Evolutionary conservation across 2,113 vertebrate species (phyloP).

Genomic region (Rallus limicola): DNA sequence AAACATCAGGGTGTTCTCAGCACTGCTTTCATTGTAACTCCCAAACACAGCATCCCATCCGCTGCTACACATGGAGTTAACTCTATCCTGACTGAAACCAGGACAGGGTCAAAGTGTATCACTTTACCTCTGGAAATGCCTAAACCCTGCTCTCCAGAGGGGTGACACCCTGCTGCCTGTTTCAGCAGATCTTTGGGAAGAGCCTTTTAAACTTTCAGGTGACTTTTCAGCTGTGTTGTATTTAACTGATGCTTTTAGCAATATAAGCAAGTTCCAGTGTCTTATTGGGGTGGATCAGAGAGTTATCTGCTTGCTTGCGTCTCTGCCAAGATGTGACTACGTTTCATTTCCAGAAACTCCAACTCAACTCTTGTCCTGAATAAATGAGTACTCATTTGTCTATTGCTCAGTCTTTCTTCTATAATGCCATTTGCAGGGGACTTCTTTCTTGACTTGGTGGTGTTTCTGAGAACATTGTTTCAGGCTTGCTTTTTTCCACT

Average conservation of each 20-base stretch:
- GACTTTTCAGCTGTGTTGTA: background rate
- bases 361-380: background rate
- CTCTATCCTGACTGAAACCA: too few species aligned
- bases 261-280: background rate
- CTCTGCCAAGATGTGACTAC: constrained; percentile 26
- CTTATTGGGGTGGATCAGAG: background rate
- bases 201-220: background rate
- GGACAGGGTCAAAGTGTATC: background rate
- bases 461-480: background rate
- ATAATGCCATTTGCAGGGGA: background rate
- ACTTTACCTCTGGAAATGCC: background rate
- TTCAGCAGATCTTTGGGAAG: background rate
- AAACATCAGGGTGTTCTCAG: too few species aligned
- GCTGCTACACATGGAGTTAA: too few species aligned
- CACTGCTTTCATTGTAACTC: too few species aligned
- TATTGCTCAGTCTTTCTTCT: background rate
- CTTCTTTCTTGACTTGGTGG: background rate
- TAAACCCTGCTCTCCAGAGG: background rate
- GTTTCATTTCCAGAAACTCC: constrained; percentile 44
- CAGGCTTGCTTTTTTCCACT: background rate
- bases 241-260: constrained; percentile 1
- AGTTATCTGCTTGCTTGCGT: background rate
- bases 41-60: too few species aligned
- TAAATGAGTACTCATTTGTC: background rate
- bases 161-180: background rate